Conservation (phyloP, 2,113 vertebrate genomes). For the Carettochelys insculpta region DNA sequence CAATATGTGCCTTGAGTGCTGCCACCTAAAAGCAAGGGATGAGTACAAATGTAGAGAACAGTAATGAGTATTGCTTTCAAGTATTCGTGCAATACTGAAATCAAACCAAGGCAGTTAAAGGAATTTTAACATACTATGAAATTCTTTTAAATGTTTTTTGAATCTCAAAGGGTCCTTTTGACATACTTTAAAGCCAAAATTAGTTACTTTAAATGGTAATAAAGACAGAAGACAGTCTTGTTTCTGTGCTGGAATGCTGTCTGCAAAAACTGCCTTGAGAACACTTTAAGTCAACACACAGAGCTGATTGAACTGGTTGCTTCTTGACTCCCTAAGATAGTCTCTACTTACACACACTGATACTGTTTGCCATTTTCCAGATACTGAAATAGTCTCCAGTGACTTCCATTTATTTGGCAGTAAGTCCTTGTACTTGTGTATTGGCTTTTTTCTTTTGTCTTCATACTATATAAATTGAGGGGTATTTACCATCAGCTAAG, state of each 20-base stretch:
- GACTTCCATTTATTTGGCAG: not conserved
- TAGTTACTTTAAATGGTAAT: not conserved
- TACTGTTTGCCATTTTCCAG: not conserved
- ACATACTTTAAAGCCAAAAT: not conserved
- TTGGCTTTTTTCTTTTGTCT: not conserved
- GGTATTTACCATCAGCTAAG: not conserved
- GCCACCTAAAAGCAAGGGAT: conserved; percentile 72
- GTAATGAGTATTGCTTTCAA: not conserved
- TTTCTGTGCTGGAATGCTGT: not conserved
- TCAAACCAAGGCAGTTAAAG: not conserved
- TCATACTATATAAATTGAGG: not conserved
- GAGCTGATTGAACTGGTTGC: not conserved
- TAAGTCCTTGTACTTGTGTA: not conserved
- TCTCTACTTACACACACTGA: not conserved
- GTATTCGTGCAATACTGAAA: not conserved
- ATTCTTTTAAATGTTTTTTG: not conserved
- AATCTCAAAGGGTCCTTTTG: not conserved
- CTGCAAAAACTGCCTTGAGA: not conserved
- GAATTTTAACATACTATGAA: not conserved
- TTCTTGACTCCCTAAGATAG: not conserved
- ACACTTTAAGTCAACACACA: not conserved
- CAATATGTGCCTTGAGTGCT: conserved; percentile 83
- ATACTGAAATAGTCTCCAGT: not conserved
- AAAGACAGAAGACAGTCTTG: rapidly evolving
- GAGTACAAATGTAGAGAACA: conserved; percentile 6